Percentiles rank a stretch among this genome's conserved stretches.
Evolutionary conservation across 2,888 invertebrate species (phyloP).

Genomic region (Mesorhabditis sp.): DNA sequence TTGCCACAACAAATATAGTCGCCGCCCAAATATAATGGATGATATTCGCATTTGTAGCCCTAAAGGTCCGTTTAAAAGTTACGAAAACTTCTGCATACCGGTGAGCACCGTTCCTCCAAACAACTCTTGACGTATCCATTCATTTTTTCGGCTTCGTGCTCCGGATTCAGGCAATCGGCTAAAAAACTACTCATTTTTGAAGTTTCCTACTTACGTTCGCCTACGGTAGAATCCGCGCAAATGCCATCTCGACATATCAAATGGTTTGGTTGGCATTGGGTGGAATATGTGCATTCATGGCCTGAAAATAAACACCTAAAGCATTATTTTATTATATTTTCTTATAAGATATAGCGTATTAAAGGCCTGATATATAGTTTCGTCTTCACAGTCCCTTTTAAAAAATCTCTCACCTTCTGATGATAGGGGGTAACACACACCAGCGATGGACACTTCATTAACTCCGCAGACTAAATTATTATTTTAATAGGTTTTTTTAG

Average conservation of each 20-base stretch:
- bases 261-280: conserved; percentile 2
- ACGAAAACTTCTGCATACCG: neutral
- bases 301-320: conserved; percentile 3
- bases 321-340: too few relatives aligned
- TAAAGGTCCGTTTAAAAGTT: neutral
- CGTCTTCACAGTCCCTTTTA: too few relatives aligned
- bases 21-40: neutral
- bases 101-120: neutral
- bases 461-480: neutral
- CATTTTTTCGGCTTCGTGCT: neutral
- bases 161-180: neutral
- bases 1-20: conserved; percentile 2
- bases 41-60: neutral
- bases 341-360: too few relatives aligned
- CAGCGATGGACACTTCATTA: neutral
- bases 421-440: neutral
- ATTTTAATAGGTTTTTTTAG: too few relatives aligned
- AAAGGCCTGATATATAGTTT: too few relatives aligned
- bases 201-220: neutral
- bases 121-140: neutral
- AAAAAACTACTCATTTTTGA: neutral
- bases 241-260: neutral
- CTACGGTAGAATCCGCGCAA: neutral
- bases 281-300: neutral
- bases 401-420: neutral